Evolutionary conservation across 2,797 vertebrate species (phyloP).

Genomic region (Hypotaenidia okinawae): DNA sequence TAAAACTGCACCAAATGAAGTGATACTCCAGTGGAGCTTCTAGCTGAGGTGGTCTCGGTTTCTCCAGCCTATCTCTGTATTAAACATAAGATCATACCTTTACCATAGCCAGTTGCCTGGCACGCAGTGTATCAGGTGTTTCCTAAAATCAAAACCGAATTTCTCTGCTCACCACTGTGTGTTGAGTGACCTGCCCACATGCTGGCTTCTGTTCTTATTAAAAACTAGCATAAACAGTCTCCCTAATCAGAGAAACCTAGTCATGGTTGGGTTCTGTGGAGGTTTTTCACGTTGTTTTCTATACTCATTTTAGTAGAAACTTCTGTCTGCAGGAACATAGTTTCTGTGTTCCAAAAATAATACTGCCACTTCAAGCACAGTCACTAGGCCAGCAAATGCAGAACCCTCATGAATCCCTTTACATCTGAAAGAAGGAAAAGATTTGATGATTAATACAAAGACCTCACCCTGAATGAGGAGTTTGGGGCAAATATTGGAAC

Average conservation of each 20-base stretch:
- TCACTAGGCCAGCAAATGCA: constrained; percentile 41
- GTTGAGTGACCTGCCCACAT: not conserved
- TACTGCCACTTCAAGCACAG: constrained; percentile 44
- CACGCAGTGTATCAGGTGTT: not conserved
- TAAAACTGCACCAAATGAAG: constrained; percentile 65
- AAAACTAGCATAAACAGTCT: not conserved
- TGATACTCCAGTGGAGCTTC: constrained; percentile 53
- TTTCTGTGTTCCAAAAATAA: constrained; percentile 64
- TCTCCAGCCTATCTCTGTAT: constrained; percentile 52
- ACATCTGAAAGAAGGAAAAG: constrained; percentile 35
- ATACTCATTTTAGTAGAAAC: constrained; percentile 1
- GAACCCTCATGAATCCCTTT: constrained; percentile 53
- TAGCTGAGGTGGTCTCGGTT: constrained; percentile 60
- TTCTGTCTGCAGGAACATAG: constrained; percentile 19
- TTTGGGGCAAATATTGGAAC: constrained; percentile 9
- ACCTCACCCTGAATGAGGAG: constrained; percentile 17
- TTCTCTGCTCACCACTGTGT: not conserved
- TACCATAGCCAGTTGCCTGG: constrained; percentile 14
- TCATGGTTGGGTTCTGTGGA: not conserved
- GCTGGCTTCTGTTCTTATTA: not conserved
- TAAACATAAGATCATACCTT: constrained; percentile 51
- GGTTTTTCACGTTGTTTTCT: constrained; percentile 32
- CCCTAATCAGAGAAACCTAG: not conserved
- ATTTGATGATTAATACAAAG: constrained; percentile 29
- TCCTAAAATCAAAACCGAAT: constrained; percentile 30